Conservation (phyloP, 2,888 invertebrate species). For the Stegophylla sp. region DNA sequence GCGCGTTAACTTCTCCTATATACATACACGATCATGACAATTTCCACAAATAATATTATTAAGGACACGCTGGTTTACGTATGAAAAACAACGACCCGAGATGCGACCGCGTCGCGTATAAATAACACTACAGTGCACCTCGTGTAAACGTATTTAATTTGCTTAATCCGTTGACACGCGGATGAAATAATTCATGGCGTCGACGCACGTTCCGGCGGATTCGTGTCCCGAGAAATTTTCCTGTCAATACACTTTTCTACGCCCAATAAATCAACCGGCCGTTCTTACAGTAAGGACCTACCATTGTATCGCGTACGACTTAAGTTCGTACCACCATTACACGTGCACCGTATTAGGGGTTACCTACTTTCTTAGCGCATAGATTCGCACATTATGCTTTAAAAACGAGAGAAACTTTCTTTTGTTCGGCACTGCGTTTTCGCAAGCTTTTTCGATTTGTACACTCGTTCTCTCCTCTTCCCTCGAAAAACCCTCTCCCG, state of each 20-base stretch:
- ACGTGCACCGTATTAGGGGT: no score
- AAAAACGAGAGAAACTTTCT: not conserved
- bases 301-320: no score
- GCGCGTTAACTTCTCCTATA: not conserved
- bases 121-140: no score
- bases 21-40: not conserved
- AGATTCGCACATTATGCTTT: not conserved
- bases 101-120: not conserved
- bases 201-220: not conserved
- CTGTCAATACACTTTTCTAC: not conserved
- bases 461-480: no score
- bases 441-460: no score
- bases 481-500: no score
- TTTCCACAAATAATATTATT: conserved; percentile 17
- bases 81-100: no score
- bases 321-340: no score
- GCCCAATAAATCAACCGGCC: no score
- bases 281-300: no score
- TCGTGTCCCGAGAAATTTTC: not conserved
- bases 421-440: not conserved
- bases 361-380: no score
- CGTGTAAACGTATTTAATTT: not conserved
- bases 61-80: not conserved
- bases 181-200: not conserved
- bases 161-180: not conserved